Evolutionary conservation across 2,797 vertebrate genomes (phyloP), one percentile per base, ranked within the genome.

Genomic region (Sebastiscus tertius): DNA sequence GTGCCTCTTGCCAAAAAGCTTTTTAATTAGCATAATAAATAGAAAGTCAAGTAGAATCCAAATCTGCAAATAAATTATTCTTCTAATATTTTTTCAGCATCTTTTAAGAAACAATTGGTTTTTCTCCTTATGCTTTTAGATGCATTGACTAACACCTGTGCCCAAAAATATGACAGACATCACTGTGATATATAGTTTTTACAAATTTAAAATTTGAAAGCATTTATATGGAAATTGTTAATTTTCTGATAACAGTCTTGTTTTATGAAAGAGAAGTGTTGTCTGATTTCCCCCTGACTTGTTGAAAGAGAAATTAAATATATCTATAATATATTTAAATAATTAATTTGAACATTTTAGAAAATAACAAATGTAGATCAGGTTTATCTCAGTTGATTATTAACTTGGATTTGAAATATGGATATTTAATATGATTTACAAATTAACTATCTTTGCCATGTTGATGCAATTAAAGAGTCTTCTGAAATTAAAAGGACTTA

Each of bases 101-200:
- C 66, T 80, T 87, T 80, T 72, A 26, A 62, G 42, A 76, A 71
- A 52, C 9, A 55, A 69, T 14, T 68, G 29, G 56, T 83, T 82
- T 79, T 85, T 88, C 49, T 77, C 34, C 18, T 68, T 6, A 69
- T 84, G 55, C 60, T 86, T 88, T 89, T 79, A 63, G 62, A 86
- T 72, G 75, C 79, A 79, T 61, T 90, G 80, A 88, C 59, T 79
- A 81, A 83, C 66, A 85, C 59, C 24, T 74, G 81, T 91, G 86
- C 81, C 90, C 88, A 61, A 79, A 86, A 85, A 82, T 78, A 90
- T 13, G 85, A 90, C 92, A 93, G 91, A 93, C 78, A 85, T 91
- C 94, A 95, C 94, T 96, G 95, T 95, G 94, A 95, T 86, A 85
- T 83, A 80, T 84, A 87, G 83, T 92, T 94, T 94, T 91, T 93